phyloP scores from a whole-genome alignment of 2,888 invertebrate species.

The Dendrolimus pini region DNA sequence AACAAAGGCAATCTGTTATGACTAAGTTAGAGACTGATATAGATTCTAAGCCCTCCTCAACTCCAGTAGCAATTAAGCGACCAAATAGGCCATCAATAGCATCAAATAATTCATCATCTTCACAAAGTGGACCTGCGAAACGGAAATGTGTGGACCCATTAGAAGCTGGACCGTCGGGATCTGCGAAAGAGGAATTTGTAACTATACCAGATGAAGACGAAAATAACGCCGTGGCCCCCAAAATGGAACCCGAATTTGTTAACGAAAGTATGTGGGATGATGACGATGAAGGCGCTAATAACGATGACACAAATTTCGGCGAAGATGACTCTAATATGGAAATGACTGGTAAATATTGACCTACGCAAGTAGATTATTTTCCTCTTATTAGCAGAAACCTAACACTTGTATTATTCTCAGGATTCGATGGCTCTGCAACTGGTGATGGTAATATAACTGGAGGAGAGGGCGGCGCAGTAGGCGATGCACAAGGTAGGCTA shows the following conservation, averaged over 20 bases:
- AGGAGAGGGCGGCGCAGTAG: slow-evolving; percentile 72
- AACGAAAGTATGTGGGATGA: slow-evolving; percentile 78
- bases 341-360: slow-evolving; percentile 64
- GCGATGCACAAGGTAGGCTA: slow-evolving; percentile 78
- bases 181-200: slow-evolving; percentile 71
- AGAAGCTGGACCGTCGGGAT: slow-evolving; percentile 78
- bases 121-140: slow-evolving; percentile 76
- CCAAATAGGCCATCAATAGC: slow-evolving; percentile 80
- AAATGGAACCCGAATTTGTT: slow-evolving; percentile 81
- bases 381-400: neutral
- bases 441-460: slow-evolving; percentile 71
- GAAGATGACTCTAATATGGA: slow-evolving; percentile 82
- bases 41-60: slow-evolving; percentile 79
- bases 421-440: slow-evolving; percentile 70
- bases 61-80: slow-evolving; percentile 78
- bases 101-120: slow-evolving; percentile 77
- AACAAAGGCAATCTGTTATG: slow-evolving; percentile 78
- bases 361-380: too few species aligned
- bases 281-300: slow-evolving; percentile 78
- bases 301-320: slow-evolving; percentile 79
- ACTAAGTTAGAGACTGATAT: slow-evolving; percentile 79
- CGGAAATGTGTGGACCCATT: slow-evolving; percentile 78
- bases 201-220: slow-evolving; percentile 74
- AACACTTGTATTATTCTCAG: slow-evolving; percentile 23
- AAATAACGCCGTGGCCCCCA: slow-evolving; percentile 78